Conservation (phyloP, 1,140 invertebrate species). For the Dinothrombium tinctorium region DNA sequence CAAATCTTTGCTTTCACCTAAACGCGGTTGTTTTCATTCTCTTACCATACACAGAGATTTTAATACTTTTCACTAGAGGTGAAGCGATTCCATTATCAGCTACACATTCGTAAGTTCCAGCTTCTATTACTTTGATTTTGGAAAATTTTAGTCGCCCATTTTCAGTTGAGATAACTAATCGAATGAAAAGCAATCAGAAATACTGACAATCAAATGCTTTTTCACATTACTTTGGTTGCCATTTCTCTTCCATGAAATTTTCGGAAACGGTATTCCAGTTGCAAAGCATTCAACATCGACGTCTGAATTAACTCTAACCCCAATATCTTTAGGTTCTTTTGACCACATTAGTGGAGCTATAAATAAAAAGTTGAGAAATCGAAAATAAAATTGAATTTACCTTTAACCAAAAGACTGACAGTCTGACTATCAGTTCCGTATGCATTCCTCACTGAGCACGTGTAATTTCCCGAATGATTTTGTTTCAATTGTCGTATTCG, state of each 20-base stretch:
- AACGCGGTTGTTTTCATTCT: no score
- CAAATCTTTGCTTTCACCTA: no score
- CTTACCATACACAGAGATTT: no score
- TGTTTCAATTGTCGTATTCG: not conserved
- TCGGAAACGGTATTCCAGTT: slow-evolving; percentile 3
- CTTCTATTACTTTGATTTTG: slow-evolving; percentile 52
- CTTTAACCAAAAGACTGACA: not conserved
- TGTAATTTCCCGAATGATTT: not conserved
- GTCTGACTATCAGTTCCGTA: not conserved
- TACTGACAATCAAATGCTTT: not conserved
- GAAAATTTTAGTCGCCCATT: slow-evolving; percentile 31
- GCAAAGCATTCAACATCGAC: not conserved
- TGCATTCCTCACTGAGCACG: not conserved
- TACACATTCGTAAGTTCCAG: slow-evolving; percentile 56
- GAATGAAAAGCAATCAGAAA: not conserved
- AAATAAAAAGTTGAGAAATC: not conserved
- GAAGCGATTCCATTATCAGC: slow-evolving; percentile 53
- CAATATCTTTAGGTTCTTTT: slow-evolving; percentile 4
- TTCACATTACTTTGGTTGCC: no score
- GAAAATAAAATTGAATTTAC: not conserved
- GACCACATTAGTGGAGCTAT: slow-evolving; percentile 7
- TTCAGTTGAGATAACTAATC: not conserved
- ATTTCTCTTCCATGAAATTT: slow-evolving; percentile 6
- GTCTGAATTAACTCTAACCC: not conserved
- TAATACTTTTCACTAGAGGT: no score